A percentile compares a stretch with the other conserved stretches of the same genome.
Evolutionary conservation across 2,888 invertebrate species (phyloP).

Genomic region (Drosophila eohydei): DNA sequence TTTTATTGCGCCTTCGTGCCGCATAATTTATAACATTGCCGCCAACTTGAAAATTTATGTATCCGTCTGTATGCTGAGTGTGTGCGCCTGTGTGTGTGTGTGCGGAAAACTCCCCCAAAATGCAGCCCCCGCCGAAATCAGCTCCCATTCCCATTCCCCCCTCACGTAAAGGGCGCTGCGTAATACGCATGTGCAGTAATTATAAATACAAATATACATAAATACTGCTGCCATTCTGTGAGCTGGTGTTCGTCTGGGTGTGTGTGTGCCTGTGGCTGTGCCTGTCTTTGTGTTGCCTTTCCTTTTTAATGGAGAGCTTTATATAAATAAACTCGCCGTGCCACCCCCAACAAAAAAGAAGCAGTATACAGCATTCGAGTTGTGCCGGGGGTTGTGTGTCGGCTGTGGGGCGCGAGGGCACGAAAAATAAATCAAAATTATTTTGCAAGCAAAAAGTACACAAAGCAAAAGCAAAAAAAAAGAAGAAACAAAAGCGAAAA

Average conservation of each 20-base stretch:
- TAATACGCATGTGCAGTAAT: slow-evolving; percentile 84
- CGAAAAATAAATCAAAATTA: slow-evolving; percentile 81
- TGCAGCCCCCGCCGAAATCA: slow-evolving; percentile 30
- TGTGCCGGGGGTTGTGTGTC: slow-evolving; percentile 7
- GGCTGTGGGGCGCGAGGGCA: slow-evolving; percentile 10
- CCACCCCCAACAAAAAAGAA: slow-evolving; percentile 32
- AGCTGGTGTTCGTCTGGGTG: slow-evolving; percentile 27
- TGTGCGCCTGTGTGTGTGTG: slow-evolving; percentile 9
- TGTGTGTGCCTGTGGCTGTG: slow-evolving; percentile 13
- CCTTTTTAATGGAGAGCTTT: slow-evolving; percentile 81
- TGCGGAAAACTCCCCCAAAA: slow-evolving; percentile 69
- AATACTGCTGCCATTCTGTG: slow-evolving; percentile 56
- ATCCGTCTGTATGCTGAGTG: slow-evolving; percentile 54
- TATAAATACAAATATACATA: slow-evolving; percentile 82
- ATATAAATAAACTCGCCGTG: slow-evolving; percentile 75
- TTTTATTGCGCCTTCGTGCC: slow-evolving; percentile 60
- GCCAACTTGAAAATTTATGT: slow-evolving; percentile 79
- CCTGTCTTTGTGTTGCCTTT: slow-evolving; percentile 36
- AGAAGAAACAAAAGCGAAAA: slow-evolving; percentile 39
- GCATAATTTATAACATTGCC: slow-evolving; percentile 74
- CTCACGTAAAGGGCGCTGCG: slow-evolving; percentile 36
- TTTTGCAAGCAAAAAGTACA: slow-evolving; percentile 77
- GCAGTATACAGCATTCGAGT: slow-evolving; percentile 31
- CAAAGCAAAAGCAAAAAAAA: slow-evolving; percentile 31
- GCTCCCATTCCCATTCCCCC: background rate